Base-by-base conservation (phyloP, 2,113 vertebrate genomes). In the Gorsachius goisagi region DNA sequence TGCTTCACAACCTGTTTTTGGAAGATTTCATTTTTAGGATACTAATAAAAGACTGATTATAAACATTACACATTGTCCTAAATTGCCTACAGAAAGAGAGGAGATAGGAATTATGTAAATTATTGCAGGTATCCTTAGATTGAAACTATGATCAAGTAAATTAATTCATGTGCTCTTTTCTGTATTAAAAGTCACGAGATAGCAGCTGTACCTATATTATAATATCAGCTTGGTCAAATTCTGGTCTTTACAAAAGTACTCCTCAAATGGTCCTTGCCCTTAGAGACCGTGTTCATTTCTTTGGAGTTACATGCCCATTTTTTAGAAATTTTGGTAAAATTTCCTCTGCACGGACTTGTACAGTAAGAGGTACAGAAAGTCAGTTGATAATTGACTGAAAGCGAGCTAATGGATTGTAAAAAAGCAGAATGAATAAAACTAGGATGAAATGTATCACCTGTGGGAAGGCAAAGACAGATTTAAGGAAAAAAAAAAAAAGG, bases 1-100 rank as follows among this genome's bases (percentile, higher is more conserved):
- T 97, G 95, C 90, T 97, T 94, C 89, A 88, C 93, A 98, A 95
- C 95, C 92, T 97, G 94, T 49, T 98, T 97, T 97, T 85, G 92
- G 92, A 92, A 96, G 88, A 95, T 96, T 97, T 95, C 50, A 89
- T 93, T 97, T 97, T 93, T 88, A 87, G 93, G 77, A 76, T 96
- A 85, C 93, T 97, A 96, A 97, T 96, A 96, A 97, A 95, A 95
- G 94, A 89, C 87, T 37, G 68, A 91, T 94, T 81, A 97, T 97
- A 95, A 95, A 59, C 92, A 55, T 94, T 90, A 84, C 62, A 93
- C 50, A 94, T 96, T 95, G 97, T 96, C 95, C 91, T 88, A 95
- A 95, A 92, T 95, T 94, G 80, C 94, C 96, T 97, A 94, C 93
- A 94, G 92, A 93, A 89, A 82, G 76, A 69, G 74, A 89, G 56